Percentiles rank a stretch among this genome's conserved stretches.
phyloP scores from a whole-genome alignment of 1,140 invertebrate species.

The Macrobrachium nipponense region DNA sequence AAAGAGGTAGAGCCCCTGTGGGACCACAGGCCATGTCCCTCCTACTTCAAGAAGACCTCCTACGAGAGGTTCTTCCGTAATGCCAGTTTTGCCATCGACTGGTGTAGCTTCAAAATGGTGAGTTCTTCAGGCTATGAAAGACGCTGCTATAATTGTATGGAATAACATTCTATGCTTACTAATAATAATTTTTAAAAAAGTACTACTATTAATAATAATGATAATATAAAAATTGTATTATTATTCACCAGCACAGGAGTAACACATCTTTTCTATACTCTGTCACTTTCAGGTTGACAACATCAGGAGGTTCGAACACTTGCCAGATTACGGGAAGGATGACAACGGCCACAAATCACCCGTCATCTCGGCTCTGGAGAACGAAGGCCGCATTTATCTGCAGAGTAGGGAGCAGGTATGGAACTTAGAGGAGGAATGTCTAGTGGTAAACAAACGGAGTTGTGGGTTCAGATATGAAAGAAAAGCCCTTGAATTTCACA shows the following conservation, averaged over 20 bases:
- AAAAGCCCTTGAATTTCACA: no score
- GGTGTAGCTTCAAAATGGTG: conserved; percentile 89
- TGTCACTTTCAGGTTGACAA: neutral
- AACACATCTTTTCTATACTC: neutral
- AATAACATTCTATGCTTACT: neutral
- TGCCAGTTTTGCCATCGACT: conserved; percentile 83
- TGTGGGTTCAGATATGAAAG: no score
- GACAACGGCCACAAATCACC: conserved; percentile 43
- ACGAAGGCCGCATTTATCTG: conserved; percentile 39
- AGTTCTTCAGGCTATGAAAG: conserved; percentile 56
- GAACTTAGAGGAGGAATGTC: neutral
- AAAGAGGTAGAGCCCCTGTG: conserved; percentile 85
- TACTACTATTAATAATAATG: conserved; percentile 1
- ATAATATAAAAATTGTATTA: neutral
- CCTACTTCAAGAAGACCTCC: conserved; percentile 85
- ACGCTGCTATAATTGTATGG: no score
- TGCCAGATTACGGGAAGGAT: conserved; percentile 8
- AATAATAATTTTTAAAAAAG: no score
- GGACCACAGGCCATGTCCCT: conserved; percentile 79
- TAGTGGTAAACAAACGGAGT: no score
- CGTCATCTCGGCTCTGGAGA: conserved; percentile 52
- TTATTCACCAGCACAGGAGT: no score
- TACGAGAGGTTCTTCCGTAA: conserved; percentile 86
- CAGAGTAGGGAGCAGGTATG: conserved; percentile 45
- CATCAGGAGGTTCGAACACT: neutral